Evolutionary conservation across 2,888 invertebrate species (phyloP).

Genomic region (Drosophila maculinotata): DNA sequence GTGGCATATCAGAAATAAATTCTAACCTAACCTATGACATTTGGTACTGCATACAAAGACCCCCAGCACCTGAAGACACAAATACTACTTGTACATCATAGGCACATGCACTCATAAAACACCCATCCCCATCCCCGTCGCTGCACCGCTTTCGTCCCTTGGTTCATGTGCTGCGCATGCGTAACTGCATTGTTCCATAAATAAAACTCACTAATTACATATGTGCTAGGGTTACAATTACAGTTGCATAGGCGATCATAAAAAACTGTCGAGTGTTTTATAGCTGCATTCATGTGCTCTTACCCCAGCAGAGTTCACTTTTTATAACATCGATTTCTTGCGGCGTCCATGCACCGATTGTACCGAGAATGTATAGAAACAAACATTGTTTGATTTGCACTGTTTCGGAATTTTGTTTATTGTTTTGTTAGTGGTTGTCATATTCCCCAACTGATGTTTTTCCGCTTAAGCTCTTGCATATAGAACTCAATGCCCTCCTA

Average conservation of each 20-base stretch:
- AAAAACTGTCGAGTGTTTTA: constrained; percentile 63
- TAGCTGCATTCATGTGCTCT: constrained; percentile 39
- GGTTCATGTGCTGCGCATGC: constrained; percentile 56
- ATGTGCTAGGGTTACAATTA: constrained; percentile 73
- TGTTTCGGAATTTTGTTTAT: constrained; percentile 53
- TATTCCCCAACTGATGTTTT: constrained; percentile 16
- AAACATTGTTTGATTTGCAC: constrained; percentile 53
- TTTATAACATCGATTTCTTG: constrained; percentile 36
- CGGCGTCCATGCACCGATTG: constrained; percentile 2
- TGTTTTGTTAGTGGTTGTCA: constrained; percentile 52
- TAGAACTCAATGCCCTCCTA: constrained; percentile 7
- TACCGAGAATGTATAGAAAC: constrained; percentile 8
- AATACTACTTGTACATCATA: constrained; percentile 8
- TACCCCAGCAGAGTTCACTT: constrained; percentile 69
- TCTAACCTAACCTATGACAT: constrained; percentile 71
- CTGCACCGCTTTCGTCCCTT: not conserved
- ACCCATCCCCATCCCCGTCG: not conserved
- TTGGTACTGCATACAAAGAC: constrained; percentile 50
- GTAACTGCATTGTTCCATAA: constrained; percentile 61
- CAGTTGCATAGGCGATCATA: constrained; percentile 28
- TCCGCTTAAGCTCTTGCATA: constrained; percentile 7
- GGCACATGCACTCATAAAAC: constrained; percentile 22
- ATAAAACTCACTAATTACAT: constrained; percentile 76
- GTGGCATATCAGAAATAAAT: constrained; percentile 46
- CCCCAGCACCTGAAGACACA: constrained; percentile 78